phyloP scores from a whole-genome alignment of 1,140 invertebrate species.

The Araneus ventricosus region DNA sequence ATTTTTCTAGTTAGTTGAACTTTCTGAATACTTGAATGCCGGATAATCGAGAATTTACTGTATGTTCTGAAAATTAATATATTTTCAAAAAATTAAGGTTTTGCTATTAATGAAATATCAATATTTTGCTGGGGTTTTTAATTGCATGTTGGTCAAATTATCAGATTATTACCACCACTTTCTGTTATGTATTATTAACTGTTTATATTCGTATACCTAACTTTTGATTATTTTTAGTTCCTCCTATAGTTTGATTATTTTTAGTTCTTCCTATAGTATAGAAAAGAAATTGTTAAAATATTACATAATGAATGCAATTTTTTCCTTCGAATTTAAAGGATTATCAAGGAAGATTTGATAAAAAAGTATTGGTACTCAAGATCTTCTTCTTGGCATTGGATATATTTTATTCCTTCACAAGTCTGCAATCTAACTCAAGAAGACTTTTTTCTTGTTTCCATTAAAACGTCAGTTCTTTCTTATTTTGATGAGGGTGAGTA shows the following conservation, averaged over 20 bases:
- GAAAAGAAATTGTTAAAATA: no score
- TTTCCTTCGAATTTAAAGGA: not conserved
- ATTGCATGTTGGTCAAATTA: not conserved
- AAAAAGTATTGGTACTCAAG: slow-evolving; percentile 43
- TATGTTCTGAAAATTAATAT: not conserved
- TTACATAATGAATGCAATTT: not conserved
- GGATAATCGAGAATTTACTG: no score
- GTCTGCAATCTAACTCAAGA: not conserved
- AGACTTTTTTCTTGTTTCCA: not conserved
- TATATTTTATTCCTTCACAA: slow-evolving; percentile 44
- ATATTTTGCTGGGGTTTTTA: not conserved
- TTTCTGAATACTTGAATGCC: no score
- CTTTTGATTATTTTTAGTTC: not conserved
- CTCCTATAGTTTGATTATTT: not conserved
- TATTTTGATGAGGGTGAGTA: slow-evolving; percentile 13
- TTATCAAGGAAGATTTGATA: not conserved
- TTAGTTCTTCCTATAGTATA: no score
- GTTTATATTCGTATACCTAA: not conserved
- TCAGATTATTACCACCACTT: not conserved
- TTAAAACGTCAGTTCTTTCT: slow-evolving; percentile 5
- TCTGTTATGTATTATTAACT: not conserved
- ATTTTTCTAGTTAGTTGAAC: no score
- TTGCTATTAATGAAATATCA: not conserved
- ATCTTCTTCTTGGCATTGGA: slow-evolving; percentile 15
- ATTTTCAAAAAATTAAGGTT: not conserved